A percentile compares a stretch with the other conserved stretches of the same genome.
Conservation (phyloP, 1,140 invertebrate species). For the Copidosoma floridanum region DNA sequence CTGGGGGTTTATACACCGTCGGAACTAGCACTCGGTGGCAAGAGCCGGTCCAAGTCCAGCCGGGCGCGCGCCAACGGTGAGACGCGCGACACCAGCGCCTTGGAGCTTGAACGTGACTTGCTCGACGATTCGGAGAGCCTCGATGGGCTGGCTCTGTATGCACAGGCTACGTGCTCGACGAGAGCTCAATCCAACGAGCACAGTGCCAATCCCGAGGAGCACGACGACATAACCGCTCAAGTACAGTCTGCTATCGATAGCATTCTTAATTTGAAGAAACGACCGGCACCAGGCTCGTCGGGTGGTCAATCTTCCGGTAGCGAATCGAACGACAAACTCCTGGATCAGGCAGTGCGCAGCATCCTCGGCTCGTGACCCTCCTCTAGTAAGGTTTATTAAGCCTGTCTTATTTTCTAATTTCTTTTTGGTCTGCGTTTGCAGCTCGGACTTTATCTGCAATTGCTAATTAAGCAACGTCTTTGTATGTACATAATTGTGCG, state of each 20-base stretch:
- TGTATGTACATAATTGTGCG: not conserved
- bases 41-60: conserved; percentile 43
- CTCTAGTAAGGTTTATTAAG: conserved; percentile 53
- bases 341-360: conserved; percentile 61
- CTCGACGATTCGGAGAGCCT: conserved; percentile 50
- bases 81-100: conserved; percentile 35
- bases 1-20: conserved; percentile 56
- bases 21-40: conserved; percentile 39
- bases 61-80: conserved; percentile 50
- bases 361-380: conserved; percentile 60
- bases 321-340: conserved; percentile 51
- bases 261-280: conserved; percentile 69
- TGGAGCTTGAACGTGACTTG: conserved; percentile 50
- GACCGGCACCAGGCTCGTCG: conserved; percentile 29
- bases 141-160: conserved; percentile 47
- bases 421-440: not conserved
- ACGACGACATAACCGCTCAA: conserved; percentile 70
- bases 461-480: not conserved
- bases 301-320: conserved; percentile 26
- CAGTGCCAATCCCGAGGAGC: conserved; percentile 41
- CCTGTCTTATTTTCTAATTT: conserved; percentile 1
- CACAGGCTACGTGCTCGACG: conserved; percentile 41
- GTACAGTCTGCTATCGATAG: conserved; percentile 77
- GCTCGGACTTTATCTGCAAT: not conserved
- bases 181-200: conserved; percentile 17